These are phyloP conservation scores for Hymenochirus boettgeri DNA, from an alignment of 2,113 vertebrate species.

Conservation along the genomic window DNA sequence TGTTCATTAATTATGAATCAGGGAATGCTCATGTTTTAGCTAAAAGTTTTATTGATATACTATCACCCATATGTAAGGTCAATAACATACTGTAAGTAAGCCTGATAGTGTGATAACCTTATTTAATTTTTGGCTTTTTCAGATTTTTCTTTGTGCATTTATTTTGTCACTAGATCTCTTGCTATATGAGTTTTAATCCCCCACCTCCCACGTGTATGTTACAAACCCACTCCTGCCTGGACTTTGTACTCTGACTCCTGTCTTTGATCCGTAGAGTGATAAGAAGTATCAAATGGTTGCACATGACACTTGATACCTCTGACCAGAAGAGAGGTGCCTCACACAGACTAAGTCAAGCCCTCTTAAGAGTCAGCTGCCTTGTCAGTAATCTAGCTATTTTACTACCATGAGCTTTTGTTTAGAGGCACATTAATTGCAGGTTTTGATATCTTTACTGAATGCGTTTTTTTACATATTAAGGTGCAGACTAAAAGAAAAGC, in stretches of 20 bases:
- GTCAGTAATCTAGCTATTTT: not conserved
- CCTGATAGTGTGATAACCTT: too few species aligned
- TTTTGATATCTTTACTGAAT: slow-evolving; percentile 26
- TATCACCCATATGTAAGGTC: not conserved
- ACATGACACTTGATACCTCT: slow-evolving; percentile 27
- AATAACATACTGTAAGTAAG: slow-evolving; percentile 23
- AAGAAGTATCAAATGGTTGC: slow-evolving; percentile 38
- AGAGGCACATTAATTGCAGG: slow-evolving; percentile 14
- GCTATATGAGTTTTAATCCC: slow-evolving; percentile 23
- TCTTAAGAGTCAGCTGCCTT: not conserved
- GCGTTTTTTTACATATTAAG: too few species aligned
- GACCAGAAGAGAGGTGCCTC: slow-evolving; percentile 17
- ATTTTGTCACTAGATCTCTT: slow-evolving; percentile 34
- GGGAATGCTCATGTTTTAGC: too few species aligned
- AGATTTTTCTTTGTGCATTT: slow-evolving; percentile 22
- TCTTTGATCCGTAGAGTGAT: slow-evolving; percentile 28
- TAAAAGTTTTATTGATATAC: too few species aligned
- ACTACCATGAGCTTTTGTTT: slow-evolving; percentile 6
- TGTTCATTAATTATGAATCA: too few species aligned
- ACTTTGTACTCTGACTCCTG: slow-evolving; percentile 36
- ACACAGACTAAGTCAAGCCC: slow-evolving; percentile 2
- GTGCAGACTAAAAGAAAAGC: slow-evolving; percentile 20
- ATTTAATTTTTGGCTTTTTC: too few species aligned
- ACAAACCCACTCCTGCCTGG: slow-evolving; percentile 14
- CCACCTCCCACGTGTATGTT: slow-evolving; percentile 22